phyloP scores from a whole-genome alignment of 2,113 vertebrate species.

The Salvelinus alpinus region DNA sequence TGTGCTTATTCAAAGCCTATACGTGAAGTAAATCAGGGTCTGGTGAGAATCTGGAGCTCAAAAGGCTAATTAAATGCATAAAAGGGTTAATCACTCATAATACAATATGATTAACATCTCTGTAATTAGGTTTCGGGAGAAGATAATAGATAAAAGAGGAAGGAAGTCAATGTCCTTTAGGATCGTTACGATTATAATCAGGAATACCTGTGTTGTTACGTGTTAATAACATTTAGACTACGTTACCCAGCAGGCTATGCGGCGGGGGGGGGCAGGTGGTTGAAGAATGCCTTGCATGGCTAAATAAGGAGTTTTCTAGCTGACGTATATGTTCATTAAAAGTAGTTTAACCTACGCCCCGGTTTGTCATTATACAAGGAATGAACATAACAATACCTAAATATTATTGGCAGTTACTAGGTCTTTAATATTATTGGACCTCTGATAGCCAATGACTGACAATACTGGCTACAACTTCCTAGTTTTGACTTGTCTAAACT shows the following conservation, averaged over 20 bases:
- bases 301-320: too few species aligned
- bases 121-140: slow-evolving; percentile 70
- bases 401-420: not conserved
- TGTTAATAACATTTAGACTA: too few species aligned
- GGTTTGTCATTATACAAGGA: too few species aligned
- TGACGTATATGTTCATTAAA: too few species aligned
- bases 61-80: slow-evolving; percentile 76
- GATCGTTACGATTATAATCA: slow-evolving; percentile 34
- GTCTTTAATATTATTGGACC: not conserved
- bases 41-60: slow-evolving; percentile 64
- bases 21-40: slow-evolving; percentile 50
- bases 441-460: not conserved
- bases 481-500: not conserved
- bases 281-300: too few species aligned
- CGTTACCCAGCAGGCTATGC: too few species aligned
- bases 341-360: too few species aligned
- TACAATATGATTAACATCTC: slow-evolving; percentile 76
- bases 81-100: slow-evolving; percentile 76
- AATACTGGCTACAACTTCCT: not conserved
- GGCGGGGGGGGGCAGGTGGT: too few species aligned
- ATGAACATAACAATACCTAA: not conserved
- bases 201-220: not conserved
- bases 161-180: slow-evolving; percentile 21
- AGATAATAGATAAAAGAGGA: slow-evolving; percentile 58
- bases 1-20: slow-evolving; percentile 71